Conservation (phyloP, 2,113 vertebrate genomes). For the Apodemus speciosus region DNA sequence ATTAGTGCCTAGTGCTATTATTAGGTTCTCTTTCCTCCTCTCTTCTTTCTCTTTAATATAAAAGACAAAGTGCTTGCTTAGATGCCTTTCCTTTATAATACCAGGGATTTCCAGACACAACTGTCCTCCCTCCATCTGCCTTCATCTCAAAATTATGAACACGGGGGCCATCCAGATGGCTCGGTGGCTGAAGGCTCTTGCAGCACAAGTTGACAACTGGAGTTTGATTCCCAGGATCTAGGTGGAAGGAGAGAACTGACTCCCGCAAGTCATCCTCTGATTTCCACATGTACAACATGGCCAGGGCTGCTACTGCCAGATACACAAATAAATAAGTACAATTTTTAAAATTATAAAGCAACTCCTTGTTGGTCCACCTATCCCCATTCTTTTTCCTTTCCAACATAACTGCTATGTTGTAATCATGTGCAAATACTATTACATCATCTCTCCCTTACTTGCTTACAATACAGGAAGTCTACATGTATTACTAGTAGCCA, state of each 20-base stretch:
- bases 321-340: neutral
- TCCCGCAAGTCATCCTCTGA: neutral
- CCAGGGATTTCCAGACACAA: neutral
- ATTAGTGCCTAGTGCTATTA: neutral
- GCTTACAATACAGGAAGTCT: neutral
- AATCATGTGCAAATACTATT: neutral
- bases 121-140: neutral
- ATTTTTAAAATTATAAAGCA: neutral
- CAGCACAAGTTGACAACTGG: neutral
- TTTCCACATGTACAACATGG: no score
- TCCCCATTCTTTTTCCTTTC: neutral
- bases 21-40: neutral
- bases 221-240: neutral
- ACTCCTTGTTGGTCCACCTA: no score
- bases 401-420: neutral
- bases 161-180: neutral
- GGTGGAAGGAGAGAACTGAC: neutral
- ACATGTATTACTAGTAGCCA: neutral
- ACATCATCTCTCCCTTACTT: neutral
- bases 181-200: neutral
- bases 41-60: conserved; percentile 20
- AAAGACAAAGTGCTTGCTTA: neutral
- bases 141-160: neutral
- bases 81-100: neutral
- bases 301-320: neutral